A percentile compares a stretch with the other conserved stretches of the same genome.
Evolutionary conservation across 2,797 vertebrate species (phyloP).

Genomic region (Kryptopterus vitreolus): DNA sequence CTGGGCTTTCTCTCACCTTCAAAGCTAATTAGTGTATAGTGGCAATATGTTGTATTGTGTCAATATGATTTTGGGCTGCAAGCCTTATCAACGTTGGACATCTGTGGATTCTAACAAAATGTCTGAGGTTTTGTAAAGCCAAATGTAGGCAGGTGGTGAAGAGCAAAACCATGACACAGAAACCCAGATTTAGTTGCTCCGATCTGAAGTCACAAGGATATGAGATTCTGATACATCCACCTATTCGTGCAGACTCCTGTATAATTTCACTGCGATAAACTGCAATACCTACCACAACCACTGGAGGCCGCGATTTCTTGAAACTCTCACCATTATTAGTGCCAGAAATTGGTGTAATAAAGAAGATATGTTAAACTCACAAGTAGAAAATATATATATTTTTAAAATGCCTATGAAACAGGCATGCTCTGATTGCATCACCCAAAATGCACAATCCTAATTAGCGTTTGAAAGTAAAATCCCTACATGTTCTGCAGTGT

Average conservation of each 20-base stretch:
- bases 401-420: neutral
- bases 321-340: neutral
- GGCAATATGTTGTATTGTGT: too few species aligned
- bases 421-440: neutral
- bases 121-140: neutral
- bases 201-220: neutral
- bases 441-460: neutral
- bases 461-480: neutral
- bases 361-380: neutral
- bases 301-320: conserved; percentile 14
- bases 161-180: neutral
- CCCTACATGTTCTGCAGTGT: neutral
- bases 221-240: neutral
- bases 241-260: neutral
- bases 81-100: neutral
- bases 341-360: neutral
- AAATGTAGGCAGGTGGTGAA: neutral
- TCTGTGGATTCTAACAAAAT: neutral
- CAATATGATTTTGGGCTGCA: neutral
- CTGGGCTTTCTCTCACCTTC: too few species aligned
- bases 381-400: neutral
- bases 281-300: conserved; percentile 18
- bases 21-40: too few species aligned
- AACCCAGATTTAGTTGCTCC: neutral
- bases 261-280: neutral